Evolutionary conservation across 2,888 invertebrate species (phyloP).

Genomic region (Cephus runcator): DNA sequence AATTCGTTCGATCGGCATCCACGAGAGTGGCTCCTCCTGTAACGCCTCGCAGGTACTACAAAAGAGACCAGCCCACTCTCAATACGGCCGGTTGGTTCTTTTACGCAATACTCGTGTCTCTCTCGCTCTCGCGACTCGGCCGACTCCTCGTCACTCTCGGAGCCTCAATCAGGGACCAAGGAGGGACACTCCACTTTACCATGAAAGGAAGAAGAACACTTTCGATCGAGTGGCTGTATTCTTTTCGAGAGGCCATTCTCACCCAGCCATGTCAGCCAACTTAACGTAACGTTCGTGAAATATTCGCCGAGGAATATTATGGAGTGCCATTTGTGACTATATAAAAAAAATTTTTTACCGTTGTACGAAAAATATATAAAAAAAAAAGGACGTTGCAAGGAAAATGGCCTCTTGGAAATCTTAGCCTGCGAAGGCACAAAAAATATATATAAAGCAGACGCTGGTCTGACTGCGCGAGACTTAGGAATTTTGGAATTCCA

Average conservation of each 20-base stretch:
- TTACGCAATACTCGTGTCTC: background rate
- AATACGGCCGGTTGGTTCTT: background rate
- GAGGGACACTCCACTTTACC: background rate
- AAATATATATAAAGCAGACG: too few relatives aligned
- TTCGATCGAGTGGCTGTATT: background rate
- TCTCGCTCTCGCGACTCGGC: conserved; percentile 4
- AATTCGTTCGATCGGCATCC: background rate
- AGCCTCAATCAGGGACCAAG: background rate
- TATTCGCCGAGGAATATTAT: background rate
- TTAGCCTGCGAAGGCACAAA: too few relatives aligned
- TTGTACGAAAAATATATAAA: too few relatives aligned
- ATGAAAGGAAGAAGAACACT: background rate
- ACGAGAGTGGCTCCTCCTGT: background rate
- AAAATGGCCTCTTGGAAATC: too few relatives aligned
- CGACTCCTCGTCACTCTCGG: background rate
- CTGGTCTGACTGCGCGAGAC: too few relatives aligned
- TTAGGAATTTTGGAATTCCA: too few relatives aligned
- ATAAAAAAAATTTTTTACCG: too few relatives aligned
- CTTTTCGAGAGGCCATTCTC: background rate
- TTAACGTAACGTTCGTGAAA: background rate
- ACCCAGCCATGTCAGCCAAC: background rate
- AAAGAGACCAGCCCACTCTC: background rate
- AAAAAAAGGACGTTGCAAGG: too few relatives aligned
- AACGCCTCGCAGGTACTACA: background rate
- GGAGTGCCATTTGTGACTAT: too few relatives aligned